Evolutionary conservation across 2,113 vertebrate genomes (phyloP).

Genomic region (Apeltes quadracus): DNA sequence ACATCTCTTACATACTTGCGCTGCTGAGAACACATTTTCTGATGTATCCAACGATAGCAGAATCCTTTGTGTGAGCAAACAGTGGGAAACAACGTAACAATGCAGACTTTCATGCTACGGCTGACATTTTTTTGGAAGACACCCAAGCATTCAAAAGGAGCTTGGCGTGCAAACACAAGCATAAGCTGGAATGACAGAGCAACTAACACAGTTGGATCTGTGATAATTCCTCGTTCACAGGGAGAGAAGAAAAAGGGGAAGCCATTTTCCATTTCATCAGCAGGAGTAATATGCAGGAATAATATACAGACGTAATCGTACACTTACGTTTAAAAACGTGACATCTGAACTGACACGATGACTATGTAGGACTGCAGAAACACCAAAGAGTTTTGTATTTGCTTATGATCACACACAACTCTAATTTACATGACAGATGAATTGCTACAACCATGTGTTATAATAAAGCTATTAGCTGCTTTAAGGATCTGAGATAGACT

Average conservation of each 20-base stretch:
- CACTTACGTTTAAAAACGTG: not conserved
- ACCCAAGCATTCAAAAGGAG: slow-evolving; percentile 55
- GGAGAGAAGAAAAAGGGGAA: not conserved
- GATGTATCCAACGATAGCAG: not conserved
- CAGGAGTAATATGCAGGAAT: too few relatives aligned
- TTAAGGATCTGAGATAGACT: not conserved
- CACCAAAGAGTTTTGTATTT: not conserved
- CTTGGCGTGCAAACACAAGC: slow-evolving; percentile 37
- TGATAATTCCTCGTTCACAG: slow-evolving; percentile 42
- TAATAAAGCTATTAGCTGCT: not conserved
- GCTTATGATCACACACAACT: not conserved
- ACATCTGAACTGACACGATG: not conserved
- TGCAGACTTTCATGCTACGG: slow-evolving; percentile 43
- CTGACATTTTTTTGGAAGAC: slow-evolving; percentile 50
- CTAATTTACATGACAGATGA: not conserved
- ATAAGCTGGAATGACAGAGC: slow-evolving; percentile 40
- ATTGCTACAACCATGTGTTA: not conserved
- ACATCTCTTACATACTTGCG: not conserved
- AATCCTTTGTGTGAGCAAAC: slow-evolving; percentile 19
- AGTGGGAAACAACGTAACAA: slow-evolving; percentile 46
- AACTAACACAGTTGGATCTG: slow-evolving; percentile 30
- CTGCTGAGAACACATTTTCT: not conserved
- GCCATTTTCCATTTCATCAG: slow-evolving; percentile 39
- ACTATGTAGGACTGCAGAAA: not conserved
- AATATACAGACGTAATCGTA: too few relatives aligned